Conservation (phyloP, 2,888 invertebrate genomes). For the Sepiola atlantica region DNA sequence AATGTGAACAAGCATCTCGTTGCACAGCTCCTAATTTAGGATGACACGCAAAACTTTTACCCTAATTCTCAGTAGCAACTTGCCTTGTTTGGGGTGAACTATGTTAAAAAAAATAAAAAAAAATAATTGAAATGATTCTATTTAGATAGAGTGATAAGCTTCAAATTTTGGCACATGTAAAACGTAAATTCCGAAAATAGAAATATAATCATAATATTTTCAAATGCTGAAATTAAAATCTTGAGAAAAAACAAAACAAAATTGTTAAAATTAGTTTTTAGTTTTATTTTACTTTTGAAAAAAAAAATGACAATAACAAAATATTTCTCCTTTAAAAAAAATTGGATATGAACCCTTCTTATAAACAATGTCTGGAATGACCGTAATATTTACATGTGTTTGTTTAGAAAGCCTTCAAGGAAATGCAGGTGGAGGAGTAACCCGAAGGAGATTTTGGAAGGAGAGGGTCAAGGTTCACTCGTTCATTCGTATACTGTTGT, state of each 20-base stretch:
- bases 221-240: neutral
- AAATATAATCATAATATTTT: neutral
- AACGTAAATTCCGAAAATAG: too few species aligned
- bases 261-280: neutral
- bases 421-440: neutral
- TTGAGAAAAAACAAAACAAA: neutral
- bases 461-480: neutral
- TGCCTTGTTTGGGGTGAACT: too few species aligned
- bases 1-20: too few species aligned
- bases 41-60: too few species aligned
- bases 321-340: neutral
- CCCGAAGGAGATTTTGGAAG: neutral
- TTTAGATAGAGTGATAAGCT: too few species aligned
- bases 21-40: too few species aligned
- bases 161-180: too few species aligned
- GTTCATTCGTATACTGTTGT: neutral
- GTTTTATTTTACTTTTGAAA: neutral
- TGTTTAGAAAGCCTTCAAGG: neutral
- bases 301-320: neutral
- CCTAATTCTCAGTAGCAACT: too few species aligned
- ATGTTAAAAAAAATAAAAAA: too few species aligned
- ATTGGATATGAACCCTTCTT: constrained; percentile 11
- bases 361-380: constrained; percentile 32
- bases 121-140: too few species aligned
- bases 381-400: neutral